Evolutionary conservation across 2,113 vertebrate species (phyloP).

Genomic region (Mugil cephalus): DNA sequence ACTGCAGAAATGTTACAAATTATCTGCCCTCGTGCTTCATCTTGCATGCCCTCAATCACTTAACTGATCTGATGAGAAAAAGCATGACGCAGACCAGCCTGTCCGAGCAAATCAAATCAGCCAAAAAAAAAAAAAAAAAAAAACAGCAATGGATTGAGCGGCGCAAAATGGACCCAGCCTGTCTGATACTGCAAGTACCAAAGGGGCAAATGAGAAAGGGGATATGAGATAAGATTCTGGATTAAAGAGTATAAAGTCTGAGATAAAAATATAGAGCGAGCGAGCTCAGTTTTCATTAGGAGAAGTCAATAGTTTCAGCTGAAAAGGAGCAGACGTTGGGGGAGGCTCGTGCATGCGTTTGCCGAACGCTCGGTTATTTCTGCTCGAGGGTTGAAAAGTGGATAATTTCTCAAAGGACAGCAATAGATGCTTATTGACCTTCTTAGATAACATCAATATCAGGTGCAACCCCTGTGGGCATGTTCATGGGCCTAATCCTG

Average conservation of each 20-base stretch:
- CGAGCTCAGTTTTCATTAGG: background rate
- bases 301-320: constrained; percentile 5
- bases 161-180: constrained; percentile 7
- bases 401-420: constrained; percentile 14
- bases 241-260: background rate
- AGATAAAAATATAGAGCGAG: constrained; percentile 3
- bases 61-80: constrained; percentile 27
- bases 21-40: constrained; percentile 22
- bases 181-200: constrained; percentile 16
- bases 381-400: constrained; percentile 17
- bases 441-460: constrained; percentile 34
- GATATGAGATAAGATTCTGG: constrained; percentile 7
- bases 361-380: constrained; percentile 9
- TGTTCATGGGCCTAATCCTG: background rate
- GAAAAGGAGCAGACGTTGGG: constrained; percentile 20
- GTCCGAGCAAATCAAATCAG: constrained; percentile 54
- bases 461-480: constrained; percentile 2
- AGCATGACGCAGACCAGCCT: constrained; percentile 32
- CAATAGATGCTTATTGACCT: constrained; percentile 43
- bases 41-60: constrained; percentile 46
- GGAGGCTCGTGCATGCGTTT: background rate
- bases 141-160: constrained; percentile 6
- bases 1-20: background rate
- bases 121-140: constrained; percentile 17
- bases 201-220: constrained; percentile 13